Base-by-base conservation (phyloP, 2,888 invertebrate genomes). In the Halictus ligatus region DNA sequence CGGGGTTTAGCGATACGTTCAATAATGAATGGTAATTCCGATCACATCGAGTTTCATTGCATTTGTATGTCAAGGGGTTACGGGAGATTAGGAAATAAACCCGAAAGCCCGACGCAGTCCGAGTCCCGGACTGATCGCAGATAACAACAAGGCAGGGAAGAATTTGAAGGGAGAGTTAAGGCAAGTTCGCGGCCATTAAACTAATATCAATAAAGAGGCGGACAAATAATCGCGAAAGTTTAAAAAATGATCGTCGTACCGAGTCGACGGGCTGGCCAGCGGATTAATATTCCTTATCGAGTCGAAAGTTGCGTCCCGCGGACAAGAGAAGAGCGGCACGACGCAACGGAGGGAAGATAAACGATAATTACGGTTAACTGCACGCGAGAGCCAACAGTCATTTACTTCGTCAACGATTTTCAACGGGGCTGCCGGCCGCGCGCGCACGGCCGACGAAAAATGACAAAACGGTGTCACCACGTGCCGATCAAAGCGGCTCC, bases 201-300 rank as follows among this genome's bases (percentile, higher is more conserved):
- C 64, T 80, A 85, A 85, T 79, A 79, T 79, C 85, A 85, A 84
- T 84, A 54, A 85, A 84, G 60, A 25, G 25, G 15, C 72, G 72
- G 64, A 75, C 75, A 85, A 85, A 85, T 85, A 84, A 84, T 80
- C 79, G 75, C 72, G 75, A 54, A 75, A 80, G 84, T 79, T 79
- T 85, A 64, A 75, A 84, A 84, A 84, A 85, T 75, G 75, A 75
- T 72, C 72, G 75, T 40, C 46, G 43, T 12, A 35, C 60, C 43
- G 54, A 58, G 67, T 35, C 67, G 29, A 35, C 18, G 18, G 54
- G 29, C 13, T n/a, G n/a, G 71, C 54, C 40, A 60, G 69, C 71
- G 60, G 75, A 78, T 86, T 86, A 78, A 81, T 81, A 78, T 85
- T 78, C 86, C 81, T 86, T 85, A 79, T 81, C 86, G 80, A 82